Evolutionary conservation across 2,113 vertebrate species (phyloP).

Genomic region (Dryoscopus gambensis): DNA sequence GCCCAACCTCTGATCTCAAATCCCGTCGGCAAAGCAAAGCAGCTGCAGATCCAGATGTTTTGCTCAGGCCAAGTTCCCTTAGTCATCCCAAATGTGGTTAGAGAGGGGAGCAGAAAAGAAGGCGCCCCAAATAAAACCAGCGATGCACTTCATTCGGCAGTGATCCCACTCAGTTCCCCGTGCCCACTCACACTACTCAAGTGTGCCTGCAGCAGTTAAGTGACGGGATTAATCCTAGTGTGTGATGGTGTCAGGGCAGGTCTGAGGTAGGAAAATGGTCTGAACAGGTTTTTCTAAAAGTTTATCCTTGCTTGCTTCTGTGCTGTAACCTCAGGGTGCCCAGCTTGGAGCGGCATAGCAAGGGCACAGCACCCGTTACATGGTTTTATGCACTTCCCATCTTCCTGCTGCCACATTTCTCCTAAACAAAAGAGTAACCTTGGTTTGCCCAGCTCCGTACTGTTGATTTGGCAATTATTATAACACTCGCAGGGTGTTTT

Average conservation of each 20-base stretch:
- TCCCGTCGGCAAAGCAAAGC: background rate
- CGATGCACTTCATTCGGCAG: accelerated
- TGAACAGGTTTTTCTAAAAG: background rate
- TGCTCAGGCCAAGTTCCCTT: background rate
- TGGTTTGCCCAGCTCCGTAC: background rate
- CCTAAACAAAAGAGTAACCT: background rate
- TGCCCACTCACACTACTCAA: background rate
- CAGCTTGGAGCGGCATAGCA: background rate
- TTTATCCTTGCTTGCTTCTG: background rate
- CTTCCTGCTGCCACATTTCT: background rate
- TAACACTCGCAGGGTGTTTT: background rate
- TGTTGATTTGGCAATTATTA: background rate
- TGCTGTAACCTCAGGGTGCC: accelerated
- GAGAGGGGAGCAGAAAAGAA: background rate
- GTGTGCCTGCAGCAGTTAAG: background rate
- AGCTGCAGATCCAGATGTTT: background rate
- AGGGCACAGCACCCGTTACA: accelerated
- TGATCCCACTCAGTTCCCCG: background rate
- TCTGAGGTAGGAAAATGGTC: background rate
- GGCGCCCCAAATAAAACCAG: background rate
- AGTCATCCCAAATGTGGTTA: background rate
- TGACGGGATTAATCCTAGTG: background rate
- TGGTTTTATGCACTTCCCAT: background rate
- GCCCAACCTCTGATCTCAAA: background rate
- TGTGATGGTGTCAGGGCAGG: background rate